Evolutionary conservation across 2,113 vertebrate species (phyloP).

Genomic region (Cinclus mexicanus): DNA sequence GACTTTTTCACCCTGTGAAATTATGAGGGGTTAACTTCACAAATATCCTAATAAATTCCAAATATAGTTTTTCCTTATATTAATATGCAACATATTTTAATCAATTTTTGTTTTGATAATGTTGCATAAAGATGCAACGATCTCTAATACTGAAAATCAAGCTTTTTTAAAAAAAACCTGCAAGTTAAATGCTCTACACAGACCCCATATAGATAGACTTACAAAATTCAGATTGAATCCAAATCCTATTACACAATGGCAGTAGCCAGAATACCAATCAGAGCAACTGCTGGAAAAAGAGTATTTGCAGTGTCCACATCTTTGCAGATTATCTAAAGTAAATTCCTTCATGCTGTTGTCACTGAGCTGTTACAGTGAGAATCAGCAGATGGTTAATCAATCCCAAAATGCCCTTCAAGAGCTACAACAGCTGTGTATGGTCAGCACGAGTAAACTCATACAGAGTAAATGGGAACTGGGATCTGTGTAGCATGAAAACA

Average conservation of each 20-base stretch:
- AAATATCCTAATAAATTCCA: not conserved
- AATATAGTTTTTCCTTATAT: not conserved
- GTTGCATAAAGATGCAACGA: not conserved
- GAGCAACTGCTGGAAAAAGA: not conserved
- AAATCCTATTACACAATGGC: not conserved
- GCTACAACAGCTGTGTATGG: constrained; percentile 53
- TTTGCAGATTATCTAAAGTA: constrained; percentile 23
- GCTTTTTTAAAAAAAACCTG: not conserved
- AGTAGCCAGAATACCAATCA: not conserved
- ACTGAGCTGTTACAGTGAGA: constrained; percentile 30
- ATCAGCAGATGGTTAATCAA: constrained; percentile 67
- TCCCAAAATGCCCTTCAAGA: constrained; percentile 61
- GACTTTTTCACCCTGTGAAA: not conserved
- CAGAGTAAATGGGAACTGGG: constrained; percentile 20
- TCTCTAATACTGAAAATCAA: not conserved
- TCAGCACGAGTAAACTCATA: constrained; percentile 44
- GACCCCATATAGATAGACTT: not conserved
- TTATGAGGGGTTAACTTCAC: not conserved
- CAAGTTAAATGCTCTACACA: not conserved
- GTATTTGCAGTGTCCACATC: not conserved
- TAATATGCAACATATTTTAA: not conserved
- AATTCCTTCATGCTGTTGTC: constrained; percentile 31
- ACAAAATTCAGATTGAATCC: not conserved
- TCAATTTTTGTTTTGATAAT: not conserved
- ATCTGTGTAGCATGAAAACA: not conserved